Evolutionary conservation across 2,888 invertebrate species (phyloP).

Genomic region (Eupithecia insigniata): DNA sequence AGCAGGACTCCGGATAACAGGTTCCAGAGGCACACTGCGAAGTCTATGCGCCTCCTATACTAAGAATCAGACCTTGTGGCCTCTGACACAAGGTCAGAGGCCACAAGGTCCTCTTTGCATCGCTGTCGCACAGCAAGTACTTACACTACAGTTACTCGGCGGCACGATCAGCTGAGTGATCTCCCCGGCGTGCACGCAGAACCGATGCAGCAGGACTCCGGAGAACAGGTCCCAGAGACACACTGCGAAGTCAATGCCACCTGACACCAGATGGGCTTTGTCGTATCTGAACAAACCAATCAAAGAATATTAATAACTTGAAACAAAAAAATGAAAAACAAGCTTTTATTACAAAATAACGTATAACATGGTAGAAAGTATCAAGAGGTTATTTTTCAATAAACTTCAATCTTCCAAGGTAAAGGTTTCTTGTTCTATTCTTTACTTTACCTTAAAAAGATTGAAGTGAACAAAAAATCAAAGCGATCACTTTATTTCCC

Average conservation of each 20-base stretch:
- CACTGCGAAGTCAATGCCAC: slow-evolving; percentile 98
- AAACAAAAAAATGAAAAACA: no score
- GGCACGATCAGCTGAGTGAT: slow-evolving; percentile 97
- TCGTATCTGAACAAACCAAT: slow-evolving; percentile 86
- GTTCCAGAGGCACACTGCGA: slow-evolving; percentile 98
- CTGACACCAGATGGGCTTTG: slow-evolving; percentile 94
- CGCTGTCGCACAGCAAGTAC: slow-evolving; percentile 54
- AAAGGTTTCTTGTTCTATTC: no score
- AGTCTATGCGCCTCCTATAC: slow-evolving; percentile 93
- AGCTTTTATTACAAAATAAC: no score
- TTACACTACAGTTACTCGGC: slow-evolving; percentile 94
- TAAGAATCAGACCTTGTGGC: background rate
- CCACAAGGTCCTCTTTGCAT: background rate
- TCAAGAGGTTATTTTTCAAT: no score
- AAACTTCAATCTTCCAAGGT: no score
- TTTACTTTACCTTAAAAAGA: no score
- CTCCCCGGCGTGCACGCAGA: slow-evolving; percentile 99
- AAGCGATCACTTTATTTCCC: no score
- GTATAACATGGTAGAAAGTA: no score
- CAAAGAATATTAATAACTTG: no score
- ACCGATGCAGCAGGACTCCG: slow-evolving; percentile 94
- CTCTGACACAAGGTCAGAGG: no score
- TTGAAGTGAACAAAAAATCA: no score
- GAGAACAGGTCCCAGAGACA: slow-evolving; percentile 98
- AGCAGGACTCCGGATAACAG: slow-evolving; percentile 94